Evolutionary conservation across 2,797 vertebrate genomes (phyloP).

Genomic region (Pteropus rufus): DNA sequence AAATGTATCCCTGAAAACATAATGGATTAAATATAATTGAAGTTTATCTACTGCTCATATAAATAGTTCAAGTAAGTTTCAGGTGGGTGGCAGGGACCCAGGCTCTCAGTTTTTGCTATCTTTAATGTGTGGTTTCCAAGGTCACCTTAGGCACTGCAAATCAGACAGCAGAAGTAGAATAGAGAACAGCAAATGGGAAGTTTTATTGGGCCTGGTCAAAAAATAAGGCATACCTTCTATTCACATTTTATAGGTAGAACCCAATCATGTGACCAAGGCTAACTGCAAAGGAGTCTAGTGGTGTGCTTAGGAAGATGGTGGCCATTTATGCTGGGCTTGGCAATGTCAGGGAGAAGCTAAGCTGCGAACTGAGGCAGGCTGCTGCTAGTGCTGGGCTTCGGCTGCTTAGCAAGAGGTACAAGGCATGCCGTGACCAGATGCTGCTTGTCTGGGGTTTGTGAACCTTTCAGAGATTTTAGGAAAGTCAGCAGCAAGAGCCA

Average conservation of each 20-base stretch:
- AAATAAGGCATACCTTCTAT: not conserved
- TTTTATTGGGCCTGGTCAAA: not conserved
- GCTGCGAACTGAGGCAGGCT: not conserved
- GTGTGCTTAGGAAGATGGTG: not conserved
- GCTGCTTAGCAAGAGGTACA: too few relatives aligned
- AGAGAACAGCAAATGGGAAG: not conserved
- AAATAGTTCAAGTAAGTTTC: not conserved
- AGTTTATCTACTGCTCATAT: not conserved
- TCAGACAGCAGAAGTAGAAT: not conserved
- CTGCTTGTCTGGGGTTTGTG: too few relatives aligned
- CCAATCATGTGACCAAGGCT: not conserved
- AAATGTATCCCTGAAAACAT: not conserved
- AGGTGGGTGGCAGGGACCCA: not conserved
- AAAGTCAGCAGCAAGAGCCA: too few relatives aligned
- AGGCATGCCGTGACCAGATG: too few relatives aligned
- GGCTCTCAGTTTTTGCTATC: not conserved
- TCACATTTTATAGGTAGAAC: not conserved
- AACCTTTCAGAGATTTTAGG: too few relatives aligned
- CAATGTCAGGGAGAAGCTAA: too few relatives aligned
- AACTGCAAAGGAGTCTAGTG: not conserved
- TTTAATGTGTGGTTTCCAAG: not conserved
- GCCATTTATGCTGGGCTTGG: too few relatives aligned
- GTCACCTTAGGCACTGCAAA: not conserved
- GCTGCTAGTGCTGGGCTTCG: too few relatives aligned
- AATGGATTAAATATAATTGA: not conserved